A percentile compares a stretch with the other conserved stretches of the same genome.
Evolutionary conservation across 2,888 invertebrate genomes (phyloP).

Genomic region (Conchocele bisecta): DNA sequence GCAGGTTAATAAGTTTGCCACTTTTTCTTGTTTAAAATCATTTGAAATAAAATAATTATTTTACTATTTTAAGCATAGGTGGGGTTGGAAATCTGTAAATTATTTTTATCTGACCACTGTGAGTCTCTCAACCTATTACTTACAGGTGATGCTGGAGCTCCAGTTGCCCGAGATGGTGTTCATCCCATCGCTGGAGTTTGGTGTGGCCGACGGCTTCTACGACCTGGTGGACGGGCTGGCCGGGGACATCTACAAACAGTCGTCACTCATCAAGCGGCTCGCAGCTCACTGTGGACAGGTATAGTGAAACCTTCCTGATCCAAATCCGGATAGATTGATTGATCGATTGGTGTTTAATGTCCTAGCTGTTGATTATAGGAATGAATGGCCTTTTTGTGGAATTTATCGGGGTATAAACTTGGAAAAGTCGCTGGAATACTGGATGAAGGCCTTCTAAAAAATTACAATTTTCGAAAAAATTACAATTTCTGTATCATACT

Average conservation of each 20-base stretch:
- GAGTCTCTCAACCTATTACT: no score
- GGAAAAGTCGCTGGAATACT: no score
- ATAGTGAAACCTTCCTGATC: not conserved
- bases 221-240: slow-evolving; percentile 90
- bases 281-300: slow-evolving; percentile 83
- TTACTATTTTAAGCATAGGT: not conserved
- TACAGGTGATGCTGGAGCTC: slow-evolving; percentile 85
- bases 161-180: slow-evolving; percentile 92
- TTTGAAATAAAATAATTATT: not conserved
- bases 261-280: slow-evolving; percentile 89
- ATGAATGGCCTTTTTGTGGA: no score
- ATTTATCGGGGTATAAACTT: no score
- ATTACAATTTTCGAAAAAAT: no score
- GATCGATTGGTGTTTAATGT: not conserved
- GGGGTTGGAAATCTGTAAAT: no score
- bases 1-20: not conserved
- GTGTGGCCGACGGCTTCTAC: slow-evolving; percentile 89
- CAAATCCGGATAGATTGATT: not conserved
- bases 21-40: not conserved
- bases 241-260: slow-evolving; percentile 91
- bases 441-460: no score
- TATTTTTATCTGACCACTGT: no score
- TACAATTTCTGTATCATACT: no score
- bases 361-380: no score
- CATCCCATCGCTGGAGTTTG: slow-evolving; percentile 91